Percentiles rank a stretch among this genome's conserved stretches.
Evolutionary conservation across 1,140 invertebrate species (phyloP).

Genomic region (Portunus trituberculatus): DNA sequence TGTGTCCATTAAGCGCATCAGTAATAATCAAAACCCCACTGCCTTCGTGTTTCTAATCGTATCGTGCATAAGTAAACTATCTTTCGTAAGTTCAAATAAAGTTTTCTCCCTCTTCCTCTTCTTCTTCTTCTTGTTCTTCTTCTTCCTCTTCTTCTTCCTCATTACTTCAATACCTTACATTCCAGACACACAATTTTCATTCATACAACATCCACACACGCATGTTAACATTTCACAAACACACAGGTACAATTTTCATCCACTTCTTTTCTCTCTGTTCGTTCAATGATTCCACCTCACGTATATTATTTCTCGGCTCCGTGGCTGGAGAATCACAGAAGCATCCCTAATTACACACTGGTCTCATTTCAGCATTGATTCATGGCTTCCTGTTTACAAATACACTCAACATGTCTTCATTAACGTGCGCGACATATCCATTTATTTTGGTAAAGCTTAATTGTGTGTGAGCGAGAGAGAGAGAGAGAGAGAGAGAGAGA

Average conservation of each 20-base stretch:
- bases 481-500: too few species aligned
- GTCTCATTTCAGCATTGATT: not conserved
- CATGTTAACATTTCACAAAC: not conserved
- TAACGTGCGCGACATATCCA: not conserved
- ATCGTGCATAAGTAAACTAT: too few species aligned
- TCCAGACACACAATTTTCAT: too few species aligned
- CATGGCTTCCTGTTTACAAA: not conserved
- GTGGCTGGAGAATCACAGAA: not conserved
- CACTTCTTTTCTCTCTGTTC: not conserved
- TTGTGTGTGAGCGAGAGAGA: not conserved
- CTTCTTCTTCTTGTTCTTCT: too few species aligned
- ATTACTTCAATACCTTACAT: too few species aligned
- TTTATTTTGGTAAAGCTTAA: not conserved
- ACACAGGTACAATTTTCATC: not conserved
- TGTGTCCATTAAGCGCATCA: not conserved
- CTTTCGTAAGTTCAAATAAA: too few species aligned
- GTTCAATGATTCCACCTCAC: not conserved
- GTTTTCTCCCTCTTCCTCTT: too few species aligned
- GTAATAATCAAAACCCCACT: too few species aligned
- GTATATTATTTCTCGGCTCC: not conserved
- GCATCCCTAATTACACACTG: not conserved
- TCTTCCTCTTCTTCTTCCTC: too few species aligned
- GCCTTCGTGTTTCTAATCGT: too few species aligned
- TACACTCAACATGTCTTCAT: not conserved
- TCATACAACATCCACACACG: too few species aligned